Evolutionary conservation across 1,140 invertebrate species (phyloP).

Genomic region (Plutomurus gul): DNA sequence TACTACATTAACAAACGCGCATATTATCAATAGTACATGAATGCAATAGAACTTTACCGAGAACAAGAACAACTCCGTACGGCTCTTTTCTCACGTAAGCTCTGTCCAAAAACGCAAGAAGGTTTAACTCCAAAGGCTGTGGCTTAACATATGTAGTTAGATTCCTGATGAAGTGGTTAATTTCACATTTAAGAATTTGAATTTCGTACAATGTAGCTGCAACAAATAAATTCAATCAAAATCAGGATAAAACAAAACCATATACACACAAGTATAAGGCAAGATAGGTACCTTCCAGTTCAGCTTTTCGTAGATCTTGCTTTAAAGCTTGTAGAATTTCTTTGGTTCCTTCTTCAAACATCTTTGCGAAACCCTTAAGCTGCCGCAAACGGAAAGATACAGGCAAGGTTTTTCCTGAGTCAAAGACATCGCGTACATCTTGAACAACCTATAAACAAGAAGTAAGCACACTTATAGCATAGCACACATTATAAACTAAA

Average conservation of each 20-base stretch:
- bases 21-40: too few relatives aligned
- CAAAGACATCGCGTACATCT: too few relatives aligned
- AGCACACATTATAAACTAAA: too few relatives aligned
- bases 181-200: slow-evolving; percentile 45
- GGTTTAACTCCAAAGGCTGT: slow-evolving; percentile 36
- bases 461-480: too few relatives aligned
- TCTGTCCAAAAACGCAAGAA: slow-evolving; percentile 34
- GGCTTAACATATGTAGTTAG: slow-evolving; percentile 26
- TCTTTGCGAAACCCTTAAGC: background rate
- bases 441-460: too few relatives aligned
- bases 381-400: slow-evolving; percentile 1
- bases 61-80: slow-evolving; percentile 35
- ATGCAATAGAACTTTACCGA: too few relatives aligned
- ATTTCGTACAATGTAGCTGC: slow-evolving; percentile 41
- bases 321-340: slow-evolving; percentile 42
- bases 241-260: background rate
- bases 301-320: slow-evolving; percentile 41
- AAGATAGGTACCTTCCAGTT: slow-evolving; percentile 37
- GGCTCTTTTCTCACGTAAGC: slow-evolving; percentile 41
- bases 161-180: background rate
- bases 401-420: background rate
- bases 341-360: slow-evolving; percentile 34
- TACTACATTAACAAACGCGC: background rate
- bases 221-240: background rate
- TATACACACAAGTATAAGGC: background rate